Evolutionary conservation across 2,797 vertebrate species (phyloP), one percentile per base, ranked within the genome.

Genomic region (Lutjanus campechanus): DNA sequence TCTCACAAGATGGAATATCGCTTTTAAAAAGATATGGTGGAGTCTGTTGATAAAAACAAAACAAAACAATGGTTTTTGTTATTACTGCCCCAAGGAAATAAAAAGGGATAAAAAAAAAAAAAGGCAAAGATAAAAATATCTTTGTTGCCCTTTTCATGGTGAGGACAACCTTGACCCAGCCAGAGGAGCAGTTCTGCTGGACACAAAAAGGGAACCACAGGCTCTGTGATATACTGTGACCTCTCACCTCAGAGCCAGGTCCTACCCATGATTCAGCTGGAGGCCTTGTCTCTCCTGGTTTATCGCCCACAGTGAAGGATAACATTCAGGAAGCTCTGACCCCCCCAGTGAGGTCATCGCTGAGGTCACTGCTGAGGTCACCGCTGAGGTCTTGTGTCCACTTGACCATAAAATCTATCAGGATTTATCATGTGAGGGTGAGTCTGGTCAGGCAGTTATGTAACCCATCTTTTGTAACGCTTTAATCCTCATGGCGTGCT

Each of bases 211-310:
- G 71, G 65, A 85, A 81, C 76, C 65, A 76, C 49, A 58, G 78
- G 56, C 64, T 76, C 58, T 10, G 58, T 90, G 86, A 91, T 89
- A 60, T 88, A 88, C 64, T 71, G 81, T 75, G 81, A 90, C 88
- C 90, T 85, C 56, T 87, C 36, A 89, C 82, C 84, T 79, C 29
- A 11, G 55, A 77, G 72, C 56, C 70, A 69, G 25, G 61, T 25
- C 81, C 59, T 64, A 46, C 63, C 66, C 81, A 83, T 84, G 86
- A 88, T 77, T 87, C 85, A 86, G 69, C 64, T 19, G 49, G 59
- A 69, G 63, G 58, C 66, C 75, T 71, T 69, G 79, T 77, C 76
- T 69, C 51, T 16, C 68, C 53, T 49, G 65, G 60, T 87, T 89
- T 84, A 87, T 89, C 46, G 2, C 17, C 71, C 11, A 5, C 62